Base-by-base conservation (phyloP, 2,888 invertebrate genomes). In the Dryadula phaetusa region DNA sequence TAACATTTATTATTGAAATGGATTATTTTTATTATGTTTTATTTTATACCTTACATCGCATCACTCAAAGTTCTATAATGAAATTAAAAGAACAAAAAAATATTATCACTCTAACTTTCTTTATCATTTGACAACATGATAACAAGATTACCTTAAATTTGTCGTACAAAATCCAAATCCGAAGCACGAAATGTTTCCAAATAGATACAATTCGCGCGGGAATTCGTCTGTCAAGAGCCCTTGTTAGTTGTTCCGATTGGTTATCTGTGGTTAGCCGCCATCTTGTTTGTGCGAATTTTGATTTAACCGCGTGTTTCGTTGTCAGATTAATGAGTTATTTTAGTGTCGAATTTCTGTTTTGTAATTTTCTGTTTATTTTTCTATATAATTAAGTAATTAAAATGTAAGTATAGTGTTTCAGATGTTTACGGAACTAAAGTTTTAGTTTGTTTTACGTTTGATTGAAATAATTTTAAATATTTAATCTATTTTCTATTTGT, bases 241-340 rank as follows among this genome's bases (percentile, higher is more conserved):
- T 63, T 70, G 70, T 70, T 70, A 62, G 69, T 63, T 60, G 70
- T 70, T 68, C 52, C 63, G 68, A 68, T 68, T 70, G 66, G 66
- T 66, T 68, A 64, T 63, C 61, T 66, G 65, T 60, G 70, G 66
- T 66, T 54, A 46, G 66, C 63, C 69, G 70, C 68, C 65, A 66
- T 70, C 63, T 66, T 70, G 70, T 67, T 56, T 56, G 47, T 66
- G 60, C 54, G 62, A 63, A 68, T 68, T 68, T 61, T 61, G 69
- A 69, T 62, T 66, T 66, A 58, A 64, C 64, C 64, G 40, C 64
- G 62, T 20, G 47, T 34, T 47, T 40, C 47, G 56, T 47, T 64
- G 37, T 18, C 40, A 47, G 47, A 64, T 58, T 64, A 64, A 58
- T 58, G 47, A 56, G 46, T 12, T 44, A 20, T 64, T 58, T 28